Conservation (phyloP, 2,113 vertebrate species). For the Cyanoderma ruficeps region DNA sequence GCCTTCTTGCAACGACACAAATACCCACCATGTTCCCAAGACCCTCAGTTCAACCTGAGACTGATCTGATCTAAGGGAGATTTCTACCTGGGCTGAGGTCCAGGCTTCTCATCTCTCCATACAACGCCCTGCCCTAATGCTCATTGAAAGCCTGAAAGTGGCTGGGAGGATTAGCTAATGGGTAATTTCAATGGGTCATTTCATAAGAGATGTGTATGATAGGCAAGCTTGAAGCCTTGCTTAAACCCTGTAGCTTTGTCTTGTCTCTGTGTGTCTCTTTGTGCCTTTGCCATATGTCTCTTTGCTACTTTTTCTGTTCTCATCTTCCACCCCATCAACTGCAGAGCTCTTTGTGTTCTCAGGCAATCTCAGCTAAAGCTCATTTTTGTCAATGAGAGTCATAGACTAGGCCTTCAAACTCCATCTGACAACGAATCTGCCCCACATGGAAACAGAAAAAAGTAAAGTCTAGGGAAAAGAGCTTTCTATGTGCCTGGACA, state of each 20-base stretch:
- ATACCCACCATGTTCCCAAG: not conserved
- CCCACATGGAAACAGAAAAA: conserved; percentile 3
- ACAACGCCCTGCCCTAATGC: not conserved
- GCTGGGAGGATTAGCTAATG: conserved; percentile 46
- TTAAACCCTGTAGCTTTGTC: conserved; percentile 46
- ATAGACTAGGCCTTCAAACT: not conserved
- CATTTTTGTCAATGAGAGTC: conserved; percentile 37
- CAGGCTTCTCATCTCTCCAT: not conserved
- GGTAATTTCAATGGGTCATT: conserved; percentile 56
- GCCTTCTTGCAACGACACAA: not conserved
- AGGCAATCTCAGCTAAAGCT: conserved; percentile 5
- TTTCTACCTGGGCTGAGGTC: conserved; percentile 18
- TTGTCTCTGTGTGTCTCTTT: conserved; percentile 24
- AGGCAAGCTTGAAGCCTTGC: conserved; percentile 9
- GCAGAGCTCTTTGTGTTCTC: conserved; percentile 22
- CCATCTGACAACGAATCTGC: conserved; percentile 7
- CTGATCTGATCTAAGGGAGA: not conserved
- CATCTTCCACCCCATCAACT: conserved; percentile 28
- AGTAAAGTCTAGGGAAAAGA: conserved; percentile 7
- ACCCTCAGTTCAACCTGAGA: not conserved
- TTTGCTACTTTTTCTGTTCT: conserved; percentile 35
- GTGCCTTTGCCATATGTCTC: conserved; percentile 42
- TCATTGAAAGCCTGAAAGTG: conserved; percentile 5
- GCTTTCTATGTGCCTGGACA: conserved; percentile 30
- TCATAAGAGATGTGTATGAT: conserved; percentile 22